Base-by-base conservation (phyloP, 2,888 invertebrate genomes). In the Cenopis cana region DNA sequence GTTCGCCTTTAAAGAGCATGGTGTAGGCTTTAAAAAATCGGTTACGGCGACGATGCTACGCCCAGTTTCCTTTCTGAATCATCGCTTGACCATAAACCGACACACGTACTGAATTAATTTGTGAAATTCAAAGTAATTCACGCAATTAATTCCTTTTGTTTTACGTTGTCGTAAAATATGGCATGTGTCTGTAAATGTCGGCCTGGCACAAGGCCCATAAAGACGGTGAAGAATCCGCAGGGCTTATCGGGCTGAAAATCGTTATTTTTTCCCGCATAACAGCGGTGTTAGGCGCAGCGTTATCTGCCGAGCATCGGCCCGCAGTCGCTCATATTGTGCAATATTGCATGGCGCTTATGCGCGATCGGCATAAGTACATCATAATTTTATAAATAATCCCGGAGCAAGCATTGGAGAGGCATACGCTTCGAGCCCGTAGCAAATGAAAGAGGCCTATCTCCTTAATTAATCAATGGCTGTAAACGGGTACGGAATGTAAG, bases 251-350 rank as follows among this genome's bases (percentile, higher is more conserved):
- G 29, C 38, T 68, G 18, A 54, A 60, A 41, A 29, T 68, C 67
- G 57, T 57, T 18, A 61, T 61, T 77, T 74, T 75, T 74, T 76
- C 76, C 74, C 77, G 77, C 77, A 80, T 76, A 77, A 74, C 74
- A 79, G 57, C 74, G 72, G 75, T 78, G 76, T 78, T 79, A 77
- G 76, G 76, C 73, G 64, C 70, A 74, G 65, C 61, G 75, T 79
- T 82, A 78, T 84, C 82, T 76, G 56, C 75, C 75, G 80, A 81
- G 79, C 81, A 79, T 82, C 78, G 80, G 75, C 78, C 79, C 74
- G 79, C 76, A 80, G 83, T 79, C 69, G 62, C 74, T 38, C 17
- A 38, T 38, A 75, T 80, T 79, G 78, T 81, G 80, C 81, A 81
- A 81, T 75, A 74, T 73, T 75, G 60, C 65, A 69, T 75, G 74